These are phyloP conservation scores for Typhlichthys subterraneus DNA, from an alignment of 2,797 vertebrate species.

Conservation along the genomic window DNA sequence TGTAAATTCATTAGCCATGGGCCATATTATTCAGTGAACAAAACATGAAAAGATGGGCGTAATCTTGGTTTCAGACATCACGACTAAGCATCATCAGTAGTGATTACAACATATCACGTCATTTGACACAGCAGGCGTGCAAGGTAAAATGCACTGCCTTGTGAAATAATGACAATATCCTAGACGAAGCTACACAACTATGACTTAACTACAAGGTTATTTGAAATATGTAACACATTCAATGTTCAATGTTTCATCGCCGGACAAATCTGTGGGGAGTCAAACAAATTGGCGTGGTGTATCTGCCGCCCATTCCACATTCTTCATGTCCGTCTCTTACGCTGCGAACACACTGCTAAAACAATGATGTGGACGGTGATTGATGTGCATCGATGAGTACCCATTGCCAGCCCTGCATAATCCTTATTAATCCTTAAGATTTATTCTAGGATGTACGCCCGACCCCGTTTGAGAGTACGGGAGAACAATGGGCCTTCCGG, in stretches of 20 bases:
- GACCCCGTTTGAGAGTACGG: slow-evolving; percentile 27
- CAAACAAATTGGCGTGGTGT: slow-evolving; percentile 44
- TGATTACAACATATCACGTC: neutral
- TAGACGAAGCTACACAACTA: neutral
- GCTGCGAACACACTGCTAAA: slow-evolving; percentile 43
- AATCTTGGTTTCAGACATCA: slow-evolving; percentile 6
- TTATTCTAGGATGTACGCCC: slow-evolving; percentile 62
- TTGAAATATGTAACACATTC: neutral
- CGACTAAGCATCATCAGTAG: neutral
- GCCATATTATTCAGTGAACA: neutral
- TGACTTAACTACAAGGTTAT: neutral
- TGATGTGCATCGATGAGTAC: slow-evolving; percentile 60
- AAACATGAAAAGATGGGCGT: neutral
- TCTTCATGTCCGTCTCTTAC: slow-evolving; percentile 48
- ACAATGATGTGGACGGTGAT: slow-evolving; percentile 52
- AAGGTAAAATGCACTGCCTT: slow-evolving; percentile 1
- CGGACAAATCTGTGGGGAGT: slow-evolving; percentile 35
- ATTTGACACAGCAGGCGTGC: neutral
- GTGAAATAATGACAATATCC: slow-evolving; percentile 2
- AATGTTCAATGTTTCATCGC: slow-evolving; percentile 26
- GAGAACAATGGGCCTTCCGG: slow-evolving; percentile 13
- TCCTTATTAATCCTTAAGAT: slow-evolving; percentile 34
- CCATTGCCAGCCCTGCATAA: slow-evolving; percentile 51
- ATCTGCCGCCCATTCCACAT: slow-evolving; percentile 18
- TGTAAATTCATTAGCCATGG: slow-evolving; percentile 7